Evolutionary conservation across 2,888 invertebrate species (phyloP).

Genomic region (Tenthredo scrophulariae): DNA sequence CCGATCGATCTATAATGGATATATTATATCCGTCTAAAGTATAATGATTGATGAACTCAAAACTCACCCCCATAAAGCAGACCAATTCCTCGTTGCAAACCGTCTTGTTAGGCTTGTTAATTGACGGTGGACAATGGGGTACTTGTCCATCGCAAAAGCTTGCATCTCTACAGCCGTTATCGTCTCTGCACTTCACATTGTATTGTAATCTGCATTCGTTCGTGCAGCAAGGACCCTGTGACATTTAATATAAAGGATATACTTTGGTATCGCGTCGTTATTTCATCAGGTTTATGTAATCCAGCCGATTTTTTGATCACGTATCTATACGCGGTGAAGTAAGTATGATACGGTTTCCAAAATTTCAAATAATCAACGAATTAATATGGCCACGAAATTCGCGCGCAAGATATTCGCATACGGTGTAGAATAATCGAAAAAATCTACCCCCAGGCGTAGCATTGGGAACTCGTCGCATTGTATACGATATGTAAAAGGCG

Average conservation of each 20-base stretch:
- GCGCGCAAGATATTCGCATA: neutral
- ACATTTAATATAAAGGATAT: constrained; percentile 12
- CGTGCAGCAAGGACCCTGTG: constrained; percentile 96
- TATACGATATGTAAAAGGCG: neutral
- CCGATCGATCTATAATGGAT: neutral
- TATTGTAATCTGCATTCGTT: constrained; percentile 90
- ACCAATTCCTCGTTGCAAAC: constrained; percentile 98
- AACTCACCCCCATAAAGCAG: constrained; percentile 95
- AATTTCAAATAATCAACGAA: neutral
- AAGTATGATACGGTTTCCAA: neutral
- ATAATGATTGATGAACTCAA: neutral
- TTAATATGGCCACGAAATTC: neutral
- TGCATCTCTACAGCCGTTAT: constrained; percentile 95
- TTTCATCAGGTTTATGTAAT: no score
- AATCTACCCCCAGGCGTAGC: neutral
- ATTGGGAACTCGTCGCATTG: neutral
- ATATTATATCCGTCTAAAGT: neutral
- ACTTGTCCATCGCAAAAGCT: constrained; percentile 94
- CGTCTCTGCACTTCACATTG: constrained; percentile 93
- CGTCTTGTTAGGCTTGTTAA: constrained; percentile 95
- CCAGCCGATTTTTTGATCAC: no score
- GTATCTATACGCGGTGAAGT: neutral
- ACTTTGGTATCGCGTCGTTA: neutral
- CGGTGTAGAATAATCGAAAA: neutral
- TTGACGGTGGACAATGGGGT: constrained; percentile 94